Evolutionary conservation across 1,140 invertebrate genomes (phyloP), one percentile per base, ranked within the genome.

Genomic region (Saccostrea echinata): DNA sequence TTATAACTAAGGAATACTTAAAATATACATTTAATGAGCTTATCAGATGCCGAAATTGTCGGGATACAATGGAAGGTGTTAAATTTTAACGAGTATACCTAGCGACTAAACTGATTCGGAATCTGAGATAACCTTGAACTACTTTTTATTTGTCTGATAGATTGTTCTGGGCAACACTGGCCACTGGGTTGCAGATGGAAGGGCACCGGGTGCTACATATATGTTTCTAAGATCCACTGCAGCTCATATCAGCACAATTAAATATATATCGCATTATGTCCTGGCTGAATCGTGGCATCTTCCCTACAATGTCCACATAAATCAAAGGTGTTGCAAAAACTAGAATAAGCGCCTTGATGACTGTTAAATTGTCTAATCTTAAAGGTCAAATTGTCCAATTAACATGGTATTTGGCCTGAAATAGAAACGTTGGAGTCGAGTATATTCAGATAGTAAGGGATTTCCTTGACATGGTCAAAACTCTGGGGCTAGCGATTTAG

Each of bases 311-410:
- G 68, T 76, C 68, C 27, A 30, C 68, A 76, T 76, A 76, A 76
- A 30, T 76, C 24, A 30, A 33, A 76, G 68, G 30, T 27, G 27
- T 33, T 76, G 24, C 27, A 76, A 76, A 27, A 76, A 27, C 24
- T 33, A 33, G 24, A 30, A 33, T 76, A 30, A 27, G 30, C 24
- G 27, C 33, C 68, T 76, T 76, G 27, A 30, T 76, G 30, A 27
- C 27, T 76, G 12, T 76, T 76, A 33, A 76, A 76, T 68, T 76
- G 68, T 76, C 55, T 61, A 21, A 61, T 61, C 55, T 21, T 1
- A 61, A 61, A 61, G 55, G 55, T 61, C 55, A 61, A 61, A 21
- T 21, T 61, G 55, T 6, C 68, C 68, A 30, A 76, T 76, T 76
- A 76, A 76, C 68, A 27, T 76, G 27, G 68, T 33, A 76, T 76